Evolutionary conservation across 2,797 vertebrate species (phyloP).

Genomic region (Periparus ater): DNA sequence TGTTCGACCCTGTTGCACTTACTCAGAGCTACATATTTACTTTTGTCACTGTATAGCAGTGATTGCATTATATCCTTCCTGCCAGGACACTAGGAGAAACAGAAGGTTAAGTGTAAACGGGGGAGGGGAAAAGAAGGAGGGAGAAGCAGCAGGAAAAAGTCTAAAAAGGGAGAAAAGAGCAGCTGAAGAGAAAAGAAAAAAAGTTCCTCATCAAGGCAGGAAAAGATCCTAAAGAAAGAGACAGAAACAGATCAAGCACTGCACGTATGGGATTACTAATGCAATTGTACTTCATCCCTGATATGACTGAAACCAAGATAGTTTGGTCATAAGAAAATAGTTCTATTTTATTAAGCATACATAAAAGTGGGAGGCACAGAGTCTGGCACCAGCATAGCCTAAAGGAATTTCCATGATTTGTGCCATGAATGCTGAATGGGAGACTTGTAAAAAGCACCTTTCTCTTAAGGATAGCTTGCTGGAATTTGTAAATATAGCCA

Average conservation of each 20-base stretch:
- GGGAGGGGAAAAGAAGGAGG: slow-evolving; percentile 38
- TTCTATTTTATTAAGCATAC: slow-evolving; percentile 10
- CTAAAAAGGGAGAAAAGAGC: slow-evolving; percentile 41
- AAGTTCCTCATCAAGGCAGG: neutral
- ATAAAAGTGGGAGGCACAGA: slow-evolving; percentile 53
- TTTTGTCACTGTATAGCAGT: slow-evolving; percentile 60
- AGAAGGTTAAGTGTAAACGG: slow-evolving; percentile 43
- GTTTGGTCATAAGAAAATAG: slow-evolving; percentile 23
- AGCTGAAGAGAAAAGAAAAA: slow-evolving; percentile 10
- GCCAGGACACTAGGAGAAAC: slow-evolving; percentile 45
- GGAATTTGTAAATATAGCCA: slow-evolving; percentile 39
- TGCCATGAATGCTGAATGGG: slow-evolving; percentile 64
- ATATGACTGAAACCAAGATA: neutral
- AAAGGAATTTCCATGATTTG: slow-evolving; percentile 68
- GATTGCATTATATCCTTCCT: slow-evolving; percentile 66
- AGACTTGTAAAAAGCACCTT: slow-evolving; percentile 66
- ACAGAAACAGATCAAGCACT: neutral
- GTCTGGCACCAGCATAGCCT: slow-evolving; percentile 57
- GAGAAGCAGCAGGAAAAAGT: slow-evolving; percentile 25
- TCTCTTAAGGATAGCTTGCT: slow-evolving; percentile 21
- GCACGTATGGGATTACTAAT: neutral
- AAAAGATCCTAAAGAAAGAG: neutral
- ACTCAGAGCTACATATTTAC: slow-evolving; percentile 52
- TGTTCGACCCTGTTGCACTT: slow-evolving; percentile 48
- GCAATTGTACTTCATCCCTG: neutral